phyloP scores from a whole-genome alignment of 1,140 invertebrate species.

The Eueides isabella region DNA sequence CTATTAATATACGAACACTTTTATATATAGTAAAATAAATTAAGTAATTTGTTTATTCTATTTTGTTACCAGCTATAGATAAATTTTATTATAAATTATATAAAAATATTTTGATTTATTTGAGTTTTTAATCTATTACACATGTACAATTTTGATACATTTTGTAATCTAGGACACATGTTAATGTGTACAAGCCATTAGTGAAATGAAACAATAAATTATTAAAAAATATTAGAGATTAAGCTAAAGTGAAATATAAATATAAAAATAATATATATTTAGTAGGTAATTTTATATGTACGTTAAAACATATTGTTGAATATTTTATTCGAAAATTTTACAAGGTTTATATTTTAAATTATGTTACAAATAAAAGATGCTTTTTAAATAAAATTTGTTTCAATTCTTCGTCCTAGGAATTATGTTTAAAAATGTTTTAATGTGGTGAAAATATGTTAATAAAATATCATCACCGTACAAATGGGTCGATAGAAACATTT shows the following conservation, averaged over 20 bases:
- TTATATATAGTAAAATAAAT: not conserved
- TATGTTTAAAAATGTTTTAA: not conserved
- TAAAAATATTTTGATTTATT: not conserved
- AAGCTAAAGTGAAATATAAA: conserved; percentile 35
- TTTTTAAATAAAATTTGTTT: conserved; percentile 43
- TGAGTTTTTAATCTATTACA: not conserved
- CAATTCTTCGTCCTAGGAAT: not conserved
- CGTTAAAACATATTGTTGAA: conserved; percentile 52
- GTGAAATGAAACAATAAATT: conserved; percentile 54
- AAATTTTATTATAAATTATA: not conserved
- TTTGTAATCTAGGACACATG: conserved; percentile 19
- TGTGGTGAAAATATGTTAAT: no score
- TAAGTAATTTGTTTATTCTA: not conserved
- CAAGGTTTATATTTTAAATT: conserved; percentile 78
- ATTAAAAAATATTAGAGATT: conserved; percentile 35
- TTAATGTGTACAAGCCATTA: conserved; percentile 65
- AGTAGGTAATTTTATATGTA: conserved; percentile 42
- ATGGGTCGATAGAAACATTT: no score
- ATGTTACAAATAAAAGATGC: conserved; percentile 77
- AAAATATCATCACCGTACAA: no score
- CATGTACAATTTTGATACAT: not conserved
- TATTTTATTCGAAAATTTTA: conserved; percentile 75
- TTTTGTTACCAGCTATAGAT: not conserved
- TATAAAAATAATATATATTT: conserved; percentile 49
- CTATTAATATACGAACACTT: not conserved